Evolutionary conservation across 2,888 invertebrate species (phyloP), one percentile per base, ranked within the genome.

Genomic region (Eupithecia centaureata): DNA sequence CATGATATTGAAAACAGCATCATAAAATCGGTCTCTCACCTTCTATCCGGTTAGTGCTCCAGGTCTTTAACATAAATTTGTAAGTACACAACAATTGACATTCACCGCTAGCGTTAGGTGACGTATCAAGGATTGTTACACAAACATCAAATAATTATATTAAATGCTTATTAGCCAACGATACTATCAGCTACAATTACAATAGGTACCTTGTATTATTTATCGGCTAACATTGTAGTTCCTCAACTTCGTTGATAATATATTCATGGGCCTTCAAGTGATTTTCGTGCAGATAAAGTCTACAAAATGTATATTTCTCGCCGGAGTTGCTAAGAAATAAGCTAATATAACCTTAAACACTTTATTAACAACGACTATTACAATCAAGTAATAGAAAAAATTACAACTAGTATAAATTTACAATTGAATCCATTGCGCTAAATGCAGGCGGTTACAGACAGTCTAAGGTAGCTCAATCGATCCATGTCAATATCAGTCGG

Each of bases 71-170:
- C 27, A 27, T 2, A n/a, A 13, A 57, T 22, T 57, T n/a, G 68
- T 68, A 65, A 69, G 68, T 64, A 56, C 22, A 51, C 12, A 13
- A 13, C 15, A 28, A 27, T 28, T 58, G 80, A 73, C 82, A 78
- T 77, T 79, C 77, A 74, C 74, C 66, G 73, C 79, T 79, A 76
- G 73, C 72, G 75, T 38, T 63, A 66, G 82, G 79, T 87, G 87
- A 87, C 87, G 86, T 88, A 82, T 79, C 79, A 78, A 22, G 56
- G 58, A 73, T 68, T 77, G 76, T 72, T 77, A 73, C 54, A 73
- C 67, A 65, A 73, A 78, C 74, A 71, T 72, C 67, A n/a, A n/a
- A n/a, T 72, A 73, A 38, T 75, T 63, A 65, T 72, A 63, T 51
- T 58, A 42, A 35, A 56, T 12, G 58, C 64, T 27, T 7, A 33